These are phyloP conservation scores for Dynastes hyllus DNA, from an alignment of 2,888 invertebrate species.

Conservation along the genomic window DNA sequence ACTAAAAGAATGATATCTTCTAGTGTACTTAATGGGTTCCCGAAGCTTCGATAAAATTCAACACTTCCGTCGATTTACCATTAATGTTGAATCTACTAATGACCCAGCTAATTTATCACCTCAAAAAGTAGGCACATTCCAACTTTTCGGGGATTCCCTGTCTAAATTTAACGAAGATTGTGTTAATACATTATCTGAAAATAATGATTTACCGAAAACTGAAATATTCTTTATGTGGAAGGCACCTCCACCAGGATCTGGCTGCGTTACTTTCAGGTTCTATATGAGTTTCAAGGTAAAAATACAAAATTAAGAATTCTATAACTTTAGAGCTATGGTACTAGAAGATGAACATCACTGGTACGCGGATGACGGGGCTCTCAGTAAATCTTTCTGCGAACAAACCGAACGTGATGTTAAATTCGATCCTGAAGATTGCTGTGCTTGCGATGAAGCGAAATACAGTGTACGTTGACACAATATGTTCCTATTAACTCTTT, in stretches of 20 bases:
- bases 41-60: slow-evolving; percentile 79
- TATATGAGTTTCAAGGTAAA: slow-evolving; percentile 47
- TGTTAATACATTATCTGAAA: slow-evolving; percentile 88
- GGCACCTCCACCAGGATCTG: slow-evolving; percentile 88
- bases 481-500: background rate
- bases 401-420: slow-evolving; percentile 78
- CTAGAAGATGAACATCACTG: slow-evolving; percentile 86
- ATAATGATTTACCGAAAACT: slow-evolving; percentile 85
- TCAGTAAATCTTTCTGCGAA: slow-evolving; percentile 88
- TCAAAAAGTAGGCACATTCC: slow-evolving; percentile 80
- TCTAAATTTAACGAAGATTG: slow-evolving; percentile 87
- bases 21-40: slow-evolving; percentile 81
- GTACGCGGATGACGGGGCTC: slow-evolving; percentile 91
- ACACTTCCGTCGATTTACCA: slow-evolving; percentile 86
- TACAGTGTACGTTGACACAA: slow-evolving; percentile 80
- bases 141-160: slow-evolving; percentile 78
- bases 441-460: slow-evolving; percentile 97
- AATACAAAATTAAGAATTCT: too few species aligned
- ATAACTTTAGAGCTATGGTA: slow-evolving; percentile 83
- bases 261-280: slow-evolving; percentile 89
- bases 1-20: too few species aligned
- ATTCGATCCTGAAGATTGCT: slow-evolving; percentile 80
- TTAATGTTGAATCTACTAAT: slow-evolving; percentile 81
- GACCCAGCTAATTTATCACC: slow-evolving; percentile 71
- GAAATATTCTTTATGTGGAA: slow-evolving; percentile 93